phyloP scores from a whole-genome alignment of 2,888 invertebrate genomes.

The Lepidochitona cinerea region DNA sequence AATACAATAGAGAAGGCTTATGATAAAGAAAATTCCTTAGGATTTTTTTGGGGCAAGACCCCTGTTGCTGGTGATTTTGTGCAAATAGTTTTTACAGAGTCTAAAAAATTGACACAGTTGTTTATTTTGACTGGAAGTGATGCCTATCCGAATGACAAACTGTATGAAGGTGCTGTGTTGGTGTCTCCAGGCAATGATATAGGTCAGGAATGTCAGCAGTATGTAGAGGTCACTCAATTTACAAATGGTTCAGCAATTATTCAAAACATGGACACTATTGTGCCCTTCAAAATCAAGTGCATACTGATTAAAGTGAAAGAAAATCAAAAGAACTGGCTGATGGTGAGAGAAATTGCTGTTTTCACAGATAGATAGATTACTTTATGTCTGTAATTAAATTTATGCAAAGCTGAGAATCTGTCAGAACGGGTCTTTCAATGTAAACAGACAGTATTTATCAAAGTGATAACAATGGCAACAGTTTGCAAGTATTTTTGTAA shows the following conservation, averaged over 20 bases:
- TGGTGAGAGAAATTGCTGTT: constrained; percentile 68
- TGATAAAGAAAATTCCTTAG: constrained; percentile 45
- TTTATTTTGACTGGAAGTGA: constrained; percentile 59
- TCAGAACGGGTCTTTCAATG: no score
- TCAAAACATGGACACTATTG: constrained; percentile 29
- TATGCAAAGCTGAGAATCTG: no score
- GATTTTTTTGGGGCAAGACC: constrained; percentile 69
- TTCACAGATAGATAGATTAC: constrained; percentile 28
- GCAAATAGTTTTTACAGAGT: constrained; percentile 59
- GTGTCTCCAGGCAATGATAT: constrained; percentile 21
- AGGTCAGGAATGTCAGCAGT: constrained; percentile 34
- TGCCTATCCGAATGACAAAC: constrained; percentile 52
- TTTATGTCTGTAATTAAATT: no score
- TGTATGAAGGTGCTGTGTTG: constrained; percentile 52
- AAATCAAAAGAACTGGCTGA: constrained; percentile 65
- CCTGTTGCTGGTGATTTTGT: constrained; percentile 59
- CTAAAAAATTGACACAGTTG: constrained; percentile 50
- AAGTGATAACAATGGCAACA: no score
- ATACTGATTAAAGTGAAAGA: constrained; percentile 61
- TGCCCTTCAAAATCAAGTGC: constrained; percentile 59
- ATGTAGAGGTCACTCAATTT: constrained; percentile 41
- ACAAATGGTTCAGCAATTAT: constrained; percentile 58
- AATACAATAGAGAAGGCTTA: constrained; percentile 67
- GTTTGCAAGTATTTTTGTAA: no score
- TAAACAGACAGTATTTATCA: no score